Base-by-base conservation (phyloP, 2,113 vertebrate species). In the Camarhynchus parvulus region DNA sequence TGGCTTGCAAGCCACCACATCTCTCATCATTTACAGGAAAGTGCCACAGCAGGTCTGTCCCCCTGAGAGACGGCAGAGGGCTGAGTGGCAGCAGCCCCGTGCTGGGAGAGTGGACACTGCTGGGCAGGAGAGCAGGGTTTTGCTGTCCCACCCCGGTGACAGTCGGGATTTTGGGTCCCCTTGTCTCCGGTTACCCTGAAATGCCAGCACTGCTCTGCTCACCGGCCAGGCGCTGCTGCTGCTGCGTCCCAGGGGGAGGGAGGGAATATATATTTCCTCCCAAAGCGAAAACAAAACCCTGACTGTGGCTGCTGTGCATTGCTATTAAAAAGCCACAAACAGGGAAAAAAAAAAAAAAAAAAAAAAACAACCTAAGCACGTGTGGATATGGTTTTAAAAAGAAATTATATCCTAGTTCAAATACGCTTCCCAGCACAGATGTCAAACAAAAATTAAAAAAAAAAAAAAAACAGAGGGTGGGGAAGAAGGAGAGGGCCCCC, bases 241-340 rank as follows among this genome's bases (percentile, higher is more conserved):
- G 6, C 44, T 12, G 67, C 41, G 5, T 80, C 63, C 69, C 79
- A 0, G 16, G 50, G 55, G 79, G 24, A 58, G 28, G 59, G 52
- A 80, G 73, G 52, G 47, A 83, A 92, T 35, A 72, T 47, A 69
- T 23, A 58, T 90, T 93, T 94, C 83, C 88, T 93, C 52, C 46
- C 46, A 66, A 88, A 94, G 83, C 1, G 1, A 94, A 97, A 96
- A 90, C 90, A 95, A 97, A 92, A 20, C 86, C 92, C 83, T 7
- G 68, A 39, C 83, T 86, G n/a, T 50, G 58, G 39, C 55, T 83
- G 72, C 42, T 17, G 72, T 5, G 4, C 28, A 0, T 5, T 52
- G 83, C 64, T 77, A 39, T 77, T 46, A 47, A 81, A 90, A 94
- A 94, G 42, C 67, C 83, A 74, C 68, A 74, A 69, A 64, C 31